Evolutionary conservation across 2,113 vertebrate genomes (phyloP), one percentile per base, ranked within the genome.

Genomic region (Leucoraja erinaceus): DNA sequence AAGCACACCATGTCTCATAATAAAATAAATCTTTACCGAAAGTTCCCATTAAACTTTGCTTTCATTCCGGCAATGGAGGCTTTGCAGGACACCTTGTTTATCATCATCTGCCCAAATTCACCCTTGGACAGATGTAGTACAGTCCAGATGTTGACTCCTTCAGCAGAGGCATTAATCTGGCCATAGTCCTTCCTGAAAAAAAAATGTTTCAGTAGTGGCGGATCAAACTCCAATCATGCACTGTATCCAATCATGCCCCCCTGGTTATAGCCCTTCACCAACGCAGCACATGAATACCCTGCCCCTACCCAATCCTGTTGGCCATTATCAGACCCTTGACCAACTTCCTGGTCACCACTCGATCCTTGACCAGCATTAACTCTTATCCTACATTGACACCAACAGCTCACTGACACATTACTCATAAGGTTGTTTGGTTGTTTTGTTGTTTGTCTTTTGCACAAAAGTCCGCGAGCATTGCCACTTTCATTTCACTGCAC

Each of bases 91-190:
- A 98, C 95, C 93, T 98, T 98, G 25, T 96, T 96, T 94, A 99
- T 98, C 96, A 97, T 98, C 93, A 98, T 96, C 33, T 97, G 97
- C 1, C 99, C 99, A 0, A 93, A 79, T 0, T 94, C 0, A 0
- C 98, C 98, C 94, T 95, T 95, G 93, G 96, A 95, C 92, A 99
- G 93, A 77, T 94, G 95, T 93, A 99, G 95, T 16, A 94, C 95
- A 0, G 98, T 98, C 95, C 97, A 95, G 96, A 99, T 98, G 94
- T 97, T 95, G 31, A 98, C 97, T 0, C 98, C 98, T 0, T 99
- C 97, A 0, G 98, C 99, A 0, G 98, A 98, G 0, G 98, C 97
- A 0, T 98, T 98, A 94, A 99, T 97, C 93, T 95, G 95, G 59
- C 99, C 98, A 0, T 96, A 96, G 84, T 99, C 99, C 0, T 97